These are phyloP conservation scores for Cheilosia impressa DNA, from an alignment of 2,888 invertebrate genomes.

Conservation along the genomic window DNA sequence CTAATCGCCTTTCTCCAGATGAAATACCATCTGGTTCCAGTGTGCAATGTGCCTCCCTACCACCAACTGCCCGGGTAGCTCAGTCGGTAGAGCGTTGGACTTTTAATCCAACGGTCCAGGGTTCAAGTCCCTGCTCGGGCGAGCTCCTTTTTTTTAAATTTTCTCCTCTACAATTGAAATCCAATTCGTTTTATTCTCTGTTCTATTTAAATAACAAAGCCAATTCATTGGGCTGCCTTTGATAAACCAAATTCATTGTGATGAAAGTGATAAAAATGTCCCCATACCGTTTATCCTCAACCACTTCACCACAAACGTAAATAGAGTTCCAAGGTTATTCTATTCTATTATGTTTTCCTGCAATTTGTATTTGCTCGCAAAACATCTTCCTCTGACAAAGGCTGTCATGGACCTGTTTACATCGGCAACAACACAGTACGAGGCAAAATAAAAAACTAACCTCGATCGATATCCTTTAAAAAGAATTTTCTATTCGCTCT, in stretches of 20 bases:
- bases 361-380: slow-evolving; percentile 12
- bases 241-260: slow-evolving; percentile 16
- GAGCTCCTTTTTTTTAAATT: slow-evolving; percentile 34
- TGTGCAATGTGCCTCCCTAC: slow-evolving; percentile 6
- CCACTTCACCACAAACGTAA: slow-evolving; percentile 1
- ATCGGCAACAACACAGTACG: neutral
- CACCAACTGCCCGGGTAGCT: slow-evolving; percentile 69
- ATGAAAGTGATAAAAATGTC: slow-evolving; percentile 43
- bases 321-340: slow-evolving; percentile 37
- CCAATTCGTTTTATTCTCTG: neutral
- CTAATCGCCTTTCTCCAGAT: neutral
- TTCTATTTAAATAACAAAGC: slow-evolving; percentile 12
- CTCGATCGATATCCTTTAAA: slow-evolving; percentile 35
- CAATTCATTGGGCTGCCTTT: slow-evolving; percentile 15
- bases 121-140: slow-evolving; percentile 74
- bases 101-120: slow-evolving; percentile 75
- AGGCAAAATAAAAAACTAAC: slow-evolving; percentile 6
- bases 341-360: neutral
- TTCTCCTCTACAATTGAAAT: neutral
- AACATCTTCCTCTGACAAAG: neutral
- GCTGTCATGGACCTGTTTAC: slow-evolving; percentile 16
- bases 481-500: slow-evolving; percentile 16
- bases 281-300: slow-evolving; percentile 17
- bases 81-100: slow-evolving; percentile 75
- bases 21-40: slow-evolving; percentile 22